A percentile compares a stretch with the other conserved stretches of the same genome.
These are phyloP conservation scores for Hydrozoanthus gracilis DNA, from an alignment of 92 coral and sea anemone genomes.

Conservation along the genomic window DNA sequence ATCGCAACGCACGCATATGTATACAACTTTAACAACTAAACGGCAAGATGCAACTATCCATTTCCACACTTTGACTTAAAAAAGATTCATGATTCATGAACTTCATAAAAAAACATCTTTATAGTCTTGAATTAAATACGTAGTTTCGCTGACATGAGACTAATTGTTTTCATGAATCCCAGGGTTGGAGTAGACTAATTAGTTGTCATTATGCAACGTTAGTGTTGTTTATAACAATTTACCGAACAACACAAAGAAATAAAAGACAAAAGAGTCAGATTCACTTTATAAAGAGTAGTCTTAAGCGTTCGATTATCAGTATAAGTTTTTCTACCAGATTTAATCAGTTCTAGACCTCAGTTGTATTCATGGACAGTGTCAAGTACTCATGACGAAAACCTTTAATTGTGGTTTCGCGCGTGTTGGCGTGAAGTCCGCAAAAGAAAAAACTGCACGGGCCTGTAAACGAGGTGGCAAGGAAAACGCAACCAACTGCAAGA, in stretches of 20 bases:
- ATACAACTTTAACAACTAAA: constrained; percentile 15
- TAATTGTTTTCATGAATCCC: constrained; percentile 16
- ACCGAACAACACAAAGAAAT: too few species aligned
- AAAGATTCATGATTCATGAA: too few species aligned
- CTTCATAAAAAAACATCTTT: constrained; percentile 11
- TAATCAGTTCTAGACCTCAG: too few species aligned
- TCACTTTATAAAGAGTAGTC: too few species aligned
- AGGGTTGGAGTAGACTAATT: constrained; percentile 18
- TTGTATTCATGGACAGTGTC: too few species aligned
- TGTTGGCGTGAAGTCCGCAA: constrained; percentile 5
- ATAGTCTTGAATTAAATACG: constrained; percentile 15
- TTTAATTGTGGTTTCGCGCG: constrained; percentile 26
- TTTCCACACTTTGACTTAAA: too few species aligned
- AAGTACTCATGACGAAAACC: constrained; percentile 18
- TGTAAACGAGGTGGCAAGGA: constrained; percentile 2
- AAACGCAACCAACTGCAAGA: constrained; percentile 14
- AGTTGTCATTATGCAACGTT: constrained; percentile 17
- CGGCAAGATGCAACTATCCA: too few species aligned
- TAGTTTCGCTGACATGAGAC: constrained; percentile 16
- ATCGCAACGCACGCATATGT: constrained; percentile 20
- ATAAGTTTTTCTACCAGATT: too few species aligned
- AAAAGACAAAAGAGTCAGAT: neutral
- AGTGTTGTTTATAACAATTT: constrained; percentile 16
- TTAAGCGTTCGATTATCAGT: too few species aligned
- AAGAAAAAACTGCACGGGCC: neutral